Percentiles rank a stretch among this genome's conserved stretches.
Conservation (phyloP, 2,888 invertebrate species). For the Drosophila phalerata region DNA sequence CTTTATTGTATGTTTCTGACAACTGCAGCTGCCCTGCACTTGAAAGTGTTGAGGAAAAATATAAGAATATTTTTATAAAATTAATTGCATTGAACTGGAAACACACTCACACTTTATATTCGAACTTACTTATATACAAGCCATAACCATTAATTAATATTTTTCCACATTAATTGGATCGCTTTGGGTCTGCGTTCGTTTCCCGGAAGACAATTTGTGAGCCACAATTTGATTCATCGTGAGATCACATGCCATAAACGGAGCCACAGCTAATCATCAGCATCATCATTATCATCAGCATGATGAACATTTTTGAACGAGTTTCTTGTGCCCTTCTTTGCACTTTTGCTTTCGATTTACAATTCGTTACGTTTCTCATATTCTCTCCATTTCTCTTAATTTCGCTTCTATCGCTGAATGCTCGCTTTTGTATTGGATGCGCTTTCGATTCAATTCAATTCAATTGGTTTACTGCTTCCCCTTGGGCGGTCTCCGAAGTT, state of each 20-base stretch:
- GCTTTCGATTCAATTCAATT: slow-evolving; percentile 50
- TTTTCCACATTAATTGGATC: slow-evolving; percentile 61
- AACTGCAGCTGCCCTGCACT: slow-evolving; percentile 61
- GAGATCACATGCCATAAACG: slow-evolving; percentile 37
- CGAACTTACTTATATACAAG: background rate
- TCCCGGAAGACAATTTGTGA: slow-evolving; percentile 55
- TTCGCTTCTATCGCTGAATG: slow-evolving; percentile 43
- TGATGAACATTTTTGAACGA: slow-evolving; percentile 22
- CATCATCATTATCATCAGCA: slow-evolving; percentile 26
- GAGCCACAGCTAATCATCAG: slow-evolving; percentile 27
- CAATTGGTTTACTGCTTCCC: slow-evolving; percentile 52
- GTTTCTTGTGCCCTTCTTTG: slow-evolving; percentile 29
- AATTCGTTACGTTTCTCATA: slow-evolving; percentile 19
- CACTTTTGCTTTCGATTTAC: slow-evolving; percentile 55
- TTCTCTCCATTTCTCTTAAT: slow-evolving; percentile 20
- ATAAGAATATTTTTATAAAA: slow-evolving; percentile 30
- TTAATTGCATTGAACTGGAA: slow-evolving; percentile 39
- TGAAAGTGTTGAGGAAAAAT: slow-evolving; percentile 46
- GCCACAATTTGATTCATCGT: slow-evolving; percentile 49
- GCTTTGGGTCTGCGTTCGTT: slow-evolving; percentile 30
- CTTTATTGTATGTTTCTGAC: slow-evolving; percentile 19
- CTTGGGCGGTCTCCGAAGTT: slow-evolving; percentile 45
- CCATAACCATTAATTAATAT: slow-evolving; percentile 47
- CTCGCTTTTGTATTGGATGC: slow-evolving; percentile 55
- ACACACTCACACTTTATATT: slow-evolving; percentile 12